phyloP scores from a whole-genome alignment of 2,113 vertebrate species.

The Arizona elegans region DNA sequence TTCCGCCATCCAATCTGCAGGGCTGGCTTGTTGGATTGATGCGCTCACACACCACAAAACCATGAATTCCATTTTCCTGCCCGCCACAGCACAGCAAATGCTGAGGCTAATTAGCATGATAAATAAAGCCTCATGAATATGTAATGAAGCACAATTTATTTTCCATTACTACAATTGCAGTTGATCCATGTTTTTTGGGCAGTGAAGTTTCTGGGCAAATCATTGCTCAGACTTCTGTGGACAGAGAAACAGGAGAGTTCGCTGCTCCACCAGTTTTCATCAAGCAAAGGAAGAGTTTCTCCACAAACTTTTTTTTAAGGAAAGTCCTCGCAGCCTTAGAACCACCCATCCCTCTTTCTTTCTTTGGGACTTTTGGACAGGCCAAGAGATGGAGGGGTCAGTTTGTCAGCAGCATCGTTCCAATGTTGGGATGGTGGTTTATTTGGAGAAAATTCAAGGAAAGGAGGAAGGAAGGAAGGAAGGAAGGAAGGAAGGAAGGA shows the following conservation, averaged over 20 bases:
- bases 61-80: conserved; percentile 13
- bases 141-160: conserved; percentile 25
- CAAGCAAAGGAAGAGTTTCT: not conserved
- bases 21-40: not conserved
- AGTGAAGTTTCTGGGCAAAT: not conserved
- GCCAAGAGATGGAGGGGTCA: not conserved
- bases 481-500: too few relatives aligned
- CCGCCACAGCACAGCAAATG: conserved; percentile 12
- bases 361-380: not conserved
- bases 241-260: not conserved
- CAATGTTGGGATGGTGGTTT: not conserved
- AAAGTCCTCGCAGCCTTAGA: not conserved
- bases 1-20: not conserved
- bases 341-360: not conserved
- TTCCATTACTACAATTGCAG: not conserved
- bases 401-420: not conserved
- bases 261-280: not conserved
- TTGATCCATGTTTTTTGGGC: not conserved
- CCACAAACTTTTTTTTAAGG: not conserved
- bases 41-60: not conserved
- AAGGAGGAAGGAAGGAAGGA: not conserved
- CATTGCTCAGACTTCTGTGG: not conserved
- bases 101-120: conserved; percentile 20
- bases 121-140: conserved; percentile 43
- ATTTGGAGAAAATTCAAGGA: not conserved